phyloP scores from a whole-genome alignment of 2,797 vertebrate genomes.

The Tapera naevia region DNA sequence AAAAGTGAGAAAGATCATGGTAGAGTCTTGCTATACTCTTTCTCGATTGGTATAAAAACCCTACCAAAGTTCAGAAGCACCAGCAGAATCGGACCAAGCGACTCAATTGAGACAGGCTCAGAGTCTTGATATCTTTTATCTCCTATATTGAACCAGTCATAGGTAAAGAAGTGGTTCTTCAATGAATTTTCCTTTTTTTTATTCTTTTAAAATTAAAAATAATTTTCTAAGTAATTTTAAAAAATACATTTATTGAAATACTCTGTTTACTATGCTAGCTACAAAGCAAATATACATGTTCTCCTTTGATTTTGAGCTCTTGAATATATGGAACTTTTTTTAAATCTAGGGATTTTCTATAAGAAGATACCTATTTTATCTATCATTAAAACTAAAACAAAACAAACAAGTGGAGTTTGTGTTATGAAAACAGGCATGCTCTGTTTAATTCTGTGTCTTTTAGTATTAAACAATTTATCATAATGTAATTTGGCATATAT shows the following conservation, averaged over 20 bases:
- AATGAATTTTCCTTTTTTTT: neutral
- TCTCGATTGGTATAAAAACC: neutral
- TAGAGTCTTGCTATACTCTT: neutral
- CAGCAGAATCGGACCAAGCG: neutral
- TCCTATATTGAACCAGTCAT: neutral
- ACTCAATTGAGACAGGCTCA: neutral
- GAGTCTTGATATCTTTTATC: neutral
- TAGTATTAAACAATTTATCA: neutral
- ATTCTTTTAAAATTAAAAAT: neutral
- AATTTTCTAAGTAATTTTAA: rapidly evolving
- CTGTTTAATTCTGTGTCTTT: neutral
- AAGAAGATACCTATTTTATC: neutral
- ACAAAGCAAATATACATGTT: neutral
- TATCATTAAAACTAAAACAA: neutral
- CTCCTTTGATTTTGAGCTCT: neutral
- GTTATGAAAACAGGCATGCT: neutral
- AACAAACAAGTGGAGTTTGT: neutral
- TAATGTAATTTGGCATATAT: neutral
- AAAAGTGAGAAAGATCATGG: neutral
- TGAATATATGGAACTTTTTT: neutral
- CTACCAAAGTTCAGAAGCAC: neutral
- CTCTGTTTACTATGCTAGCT: neutral
- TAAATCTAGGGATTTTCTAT: neutral
- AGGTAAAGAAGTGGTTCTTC: neutral
- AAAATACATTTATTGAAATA: neutral